A percentile compares a stretch with the other conserved stretches of the same genome.
phyloP scores from a whole-genome alignment of 1,140 invertebrate species.

The Drosophila sp. region DNA sequence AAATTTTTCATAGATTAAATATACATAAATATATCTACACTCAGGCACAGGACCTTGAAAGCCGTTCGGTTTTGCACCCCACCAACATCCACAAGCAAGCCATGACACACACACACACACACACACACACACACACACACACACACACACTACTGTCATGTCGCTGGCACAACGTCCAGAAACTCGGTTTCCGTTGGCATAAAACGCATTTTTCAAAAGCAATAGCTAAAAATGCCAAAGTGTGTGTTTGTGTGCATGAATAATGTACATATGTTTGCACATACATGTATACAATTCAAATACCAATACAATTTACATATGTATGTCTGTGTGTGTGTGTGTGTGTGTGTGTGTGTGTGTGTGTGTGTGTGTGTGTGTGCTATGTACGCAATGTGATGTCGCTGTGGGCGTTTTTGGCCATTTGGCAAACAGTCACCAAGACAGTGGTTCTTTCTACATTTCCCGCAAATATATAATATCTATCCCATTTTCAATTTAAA shows the following conservation, averaged over 20 bases:
- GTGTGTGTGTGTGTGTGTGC: constrained; percentile 30
- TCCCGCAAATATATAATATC: no score
- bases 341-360: constrained; percentile 28
- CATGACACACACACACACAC: neutral
- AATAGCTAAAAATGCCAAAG: constrained; percentile 47
- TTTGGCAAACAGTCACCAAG: constrained; percentile 50
- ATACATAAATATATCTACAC: constrained; percentile 39
- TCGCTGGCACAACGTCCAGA: neutral
- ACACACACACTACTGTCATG: neutral
- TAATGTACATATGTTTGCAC: constrained; percentile 71
- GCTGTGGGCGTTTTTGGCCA: constrained; percentile 70
- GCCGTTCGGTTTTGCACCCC: neutral
- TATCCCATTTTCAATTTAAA: no score
- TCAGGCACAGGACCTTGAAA: constrained; percentile 47
- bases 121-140: neutral
- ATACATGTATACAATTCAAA: constrained; percentile 9
- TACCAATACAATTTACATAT: constrained; percentile 49
- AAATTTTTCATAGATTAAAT: constrained; percentile 58
- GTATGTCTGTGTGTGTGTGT: constrained; percentile 7
- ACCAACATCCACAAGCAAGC: neutral
- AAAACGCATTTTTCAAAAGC: constrained; percentile 78
- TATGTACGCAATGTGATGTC: constrained; percentile 46
- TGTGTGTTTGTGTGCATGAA: constrained; percentile 60
- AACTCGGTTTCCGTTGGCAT: constrained; percentile 36
- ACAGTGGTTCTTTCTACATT: no score